Base-by-base conservation (phyloP, 2,888 invertebrate species). In the Rhopalosiphum nymphaeae region DNA sequence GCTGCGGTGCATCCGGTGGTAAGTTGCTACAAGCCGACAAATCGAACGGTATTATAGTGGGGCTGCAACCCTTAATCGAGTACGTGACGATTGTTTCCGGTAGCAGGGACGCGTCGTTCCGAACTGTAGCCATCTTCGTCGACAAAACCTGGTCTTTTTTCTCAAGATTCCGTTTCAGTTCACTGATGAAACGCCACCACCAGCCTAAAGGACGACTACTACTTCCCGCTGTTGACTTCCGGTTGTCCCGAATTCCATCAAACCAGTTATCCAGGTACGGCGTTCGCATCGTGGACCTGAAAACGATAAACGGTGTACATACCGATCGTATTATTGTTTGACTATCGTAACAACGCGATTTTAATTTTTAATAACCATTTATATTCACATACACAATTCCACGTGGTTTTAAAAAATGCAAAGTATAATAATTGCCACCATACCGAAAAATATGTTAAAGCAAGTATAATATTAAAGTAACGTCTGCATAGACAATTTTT, bases 31-130 rank as follows among this genome's bases (percentile, higher is more conserved):
- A 92, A 61, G 92, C 88, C 42, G 67, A 53, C 92, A 92, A 78
- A 88, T 89, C 26, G 88, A 88, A 88, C 88, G 92, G 92, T 87
- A 89, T n/a, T 53, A 78, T 36, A 21, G 92, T 67, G 78, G 92
- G 92, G n/a, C 92, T 92, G 92, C 92, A 92, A 36, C 92, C 92
- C 42, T 67, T 92, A 26, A 92, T 21, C 49, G 49, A 67, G 42
- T 92, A 92, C 88, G 92, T 92, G 88, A 92, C 67, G 21, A 92
- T 67, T 88, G 67, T 61, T 88, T 67, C 26, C 36, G 49, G 67
- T 53, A 26, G 9, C 67, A 11, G 44, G 49, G 56, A 42, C 4
- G 25, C 53, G 87, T 36, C 49, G 16, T 9, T 25, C 25, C 10
- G 53, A 42, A 42, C 42, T 7, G n/a, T 13, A 21, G 57, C 13